Percentiles rank a stretch among this genome's conserved stretches.
These are phyloP conservation scores for Silurus asotus DNA, from an alignment of 2,113 vertebrate genomes.

Conservation along the genomic window DNA sequence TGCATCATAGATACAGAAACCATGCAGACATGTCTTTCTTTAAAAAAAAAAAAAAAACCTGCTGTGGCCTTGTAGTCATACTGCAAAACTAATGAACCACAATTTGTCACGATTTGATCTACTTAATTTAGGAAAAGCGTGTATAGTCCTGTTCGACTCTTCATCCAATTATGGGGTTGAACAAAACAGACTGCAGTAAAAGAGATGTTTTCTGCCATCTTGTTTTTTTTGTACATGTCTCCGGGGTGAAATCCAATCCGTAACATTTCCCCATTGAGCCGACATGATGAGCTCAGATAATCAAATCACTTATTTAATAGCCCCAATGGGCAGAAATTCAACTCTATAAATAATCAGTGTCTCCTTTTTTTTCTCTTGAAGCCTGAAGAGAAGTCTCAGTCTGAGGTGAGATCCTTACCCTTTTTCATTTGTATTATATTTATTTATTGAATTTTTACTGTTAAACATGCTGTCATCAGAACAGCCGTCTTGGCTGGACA, in stretches of 20 bases:
- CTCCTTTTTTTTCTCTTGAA: constrained; percentile 55
- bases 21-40: not conserved
- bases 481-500: not conserved
- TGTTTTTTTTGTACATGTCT: not conserved
- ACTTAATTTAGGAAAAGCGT: not conserved
- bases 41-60: not conserved
- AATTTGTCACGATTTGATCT: not conserved
- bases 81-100: not conserved
- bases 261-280: not conserved
- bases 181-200: not conserved
- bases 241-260: not conserved
- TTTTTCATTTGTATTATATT: not conserved
- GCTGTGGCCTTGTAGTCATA: not conserved
- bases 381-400: constrained; percentile 88
- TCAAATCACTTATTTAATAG: not conserved
- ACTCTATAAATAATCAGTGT: constrained; percentile 14
- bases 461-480: not conserved
- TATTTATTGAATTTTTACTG: not conserved
- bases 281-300: not conserved
- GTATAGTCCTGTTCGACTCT: no score
- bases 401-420: constrained; percentile 71
- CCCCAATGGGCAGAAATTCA: not conserved
- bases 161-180: not conserved
- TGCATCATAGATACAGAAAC: not conserved
- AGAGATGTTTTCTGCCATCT: not conserved